Conservation (phyloP, 2,888 invertebrate genomes). For the Drosophila macrospina region DNA sequence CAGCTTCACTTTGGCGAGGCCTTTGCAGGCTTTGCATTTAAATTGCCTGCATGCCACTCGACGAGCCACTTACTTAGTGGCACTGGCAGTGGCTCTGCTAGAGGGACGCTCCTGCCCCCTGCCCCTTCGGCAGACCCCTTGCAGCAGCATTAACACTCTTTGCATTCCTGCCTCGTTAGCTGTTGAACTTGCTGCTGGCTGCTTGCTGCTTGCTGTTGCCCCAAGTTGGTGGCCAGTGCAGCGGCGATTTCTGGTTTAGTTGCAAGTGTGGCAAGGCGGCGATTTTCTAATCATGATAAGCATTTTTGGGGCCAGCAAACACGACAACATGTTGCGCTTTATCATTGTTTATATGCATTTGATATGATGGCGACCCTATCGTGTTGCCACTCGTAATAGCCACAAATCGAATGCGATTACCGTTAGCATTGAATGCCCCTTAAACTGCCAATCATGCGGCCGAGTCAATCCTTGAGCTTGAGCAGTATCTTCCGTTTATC, state of each 20-base stretch:
- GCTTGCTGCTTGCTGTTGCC: conserved; percentile 57
- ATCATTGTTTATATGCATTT: conserved; percentile 60
- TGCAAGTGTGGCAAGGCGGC: conserved; percentile 27
- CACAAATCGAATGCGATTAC: conserved; percentile 9
- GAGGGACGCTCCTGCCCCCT: background rate
- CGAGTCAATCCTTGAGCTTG: conserved; percentile 1
- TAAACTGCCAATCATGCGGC: conserved; percentile 39
- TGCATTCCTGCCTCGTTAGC: conserved; percentile 68
- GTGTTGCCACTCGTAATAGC: conserved; percentile 14
- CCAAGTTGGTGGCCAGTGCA: conserved; percentile 43
- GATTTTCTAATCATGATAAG: conserved; percentile 70
- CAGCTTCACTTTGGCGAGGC: conserved; percentile 69
- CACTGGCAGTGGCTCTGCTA: conserved; percentile 1
- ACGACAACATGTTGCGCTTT: conserved; percentile 44
- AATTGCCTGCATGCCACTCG: conserved; percentile 74
- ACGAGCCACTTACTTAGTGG: conserved; percentile 44
- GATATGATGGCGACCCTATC: conserved; percentile 50
- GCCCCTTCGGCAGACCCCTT: no score
- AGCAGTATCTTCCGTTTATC: conserved; percentile 24
- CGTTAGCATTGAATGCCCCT: conserved; percentile 17
- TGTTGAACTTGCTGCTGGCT: conserved; percentile 63
- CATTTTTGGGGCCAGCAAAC: conserved; percentile 42
- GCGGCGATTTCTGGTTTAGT: conserved; percentile 55
- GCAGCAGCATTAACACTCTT: conserved; percentile 66
- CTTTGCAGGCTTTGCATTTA: conserved; percentile 68